A percentile compares a stretch with the other conserved stretches of the same genome.
Evolutionary conservation across 2,113 vertebrate genomes (phyloP).

Genomic region (Microcebus murinus): DNA sequence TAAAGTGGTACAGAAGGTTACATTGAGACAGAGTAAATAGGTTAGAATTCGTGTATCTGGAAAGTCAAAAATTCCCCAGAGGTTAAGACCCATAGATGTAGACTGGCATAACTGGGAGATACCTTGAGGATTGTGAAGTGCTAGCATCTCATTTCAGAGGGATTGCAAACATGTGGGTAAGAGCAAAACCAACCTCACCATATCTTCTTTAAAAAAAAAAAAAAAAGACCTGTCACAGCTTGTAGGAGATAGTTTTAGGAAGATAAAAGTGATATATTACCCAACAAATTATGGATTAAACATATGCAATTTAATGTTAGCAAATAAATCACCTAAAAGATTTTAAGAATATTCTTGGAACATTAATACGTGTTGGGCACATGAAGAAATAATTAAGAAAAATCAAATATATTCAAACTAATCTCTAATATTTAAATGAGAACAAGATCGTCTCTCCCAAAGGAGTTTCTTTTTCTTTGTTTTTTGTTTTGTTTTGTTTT

Average conservation of each 20-base stretch:
- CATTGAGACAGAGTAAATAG: not conserved
- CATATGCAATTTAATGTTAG: not conserved
- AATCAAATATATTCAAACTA: not conserved
- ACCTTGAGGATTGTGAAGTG: fast-evolving
- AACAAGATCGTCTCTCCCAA: not conserved
- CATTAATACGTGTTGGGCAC: not conserved
- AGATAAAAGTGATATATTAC: not conserved
- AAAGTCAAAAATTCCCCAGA: not conserved
- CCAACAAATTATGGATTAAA: not conserved
- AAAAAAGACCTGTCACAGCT: not conserved
- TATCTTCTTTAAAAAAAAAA: not conserved
- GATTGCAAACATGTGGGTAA: not conserved
- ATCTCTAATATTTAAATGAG: not conserved
- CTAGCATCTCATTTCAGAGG: not conserved
- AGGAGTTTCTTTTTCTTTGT: not conserved
- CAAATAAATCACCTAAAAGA: not conserved
- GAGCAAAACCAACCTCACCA: not conserved
- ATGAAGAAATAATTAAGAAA: not conserved
- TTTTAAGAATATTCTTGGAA: not conserved
- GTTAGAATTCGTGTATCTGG: not conserved
- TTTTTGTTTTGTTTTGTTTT: not conserved
- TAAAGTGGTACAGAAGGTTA: not conserved
- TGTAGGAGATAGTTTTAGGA: not conserved
- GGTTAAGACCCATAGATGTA: not conserved
- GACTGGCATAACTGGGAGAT: not conserved